Conservation (phyloP, 2,113 vertebrate species). For the Amia ocellicauda region DNA sequence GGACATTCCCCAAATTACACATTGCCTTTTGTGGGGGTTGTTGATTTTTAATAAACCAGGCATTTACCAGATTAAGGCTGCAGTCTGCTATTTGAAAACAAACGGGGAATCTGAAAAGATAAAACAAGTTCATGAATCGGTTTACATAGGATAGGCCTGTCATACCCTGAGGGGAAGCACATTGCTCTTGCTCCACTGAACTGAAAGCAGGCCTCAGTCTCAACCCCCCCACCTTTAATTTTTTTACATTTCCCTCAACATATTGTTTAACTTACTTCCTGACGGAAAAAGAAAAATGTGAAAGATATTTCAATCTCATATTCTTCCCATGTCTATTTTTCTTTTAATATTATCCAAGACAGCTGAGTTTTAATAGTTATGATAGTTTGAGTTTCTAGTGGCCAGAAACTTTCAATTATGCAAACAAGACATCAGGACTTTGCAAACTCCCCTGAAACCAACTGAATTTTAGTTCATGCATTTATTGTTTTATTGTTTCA, state of each 20-base stretch:
- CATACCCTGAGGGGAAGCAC: not conserved
- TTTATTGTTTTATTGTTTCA: too few relatives aligned
- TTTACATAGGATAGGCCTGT: not conserved
- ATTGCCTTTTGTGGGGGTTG: conserved; percentile 44
- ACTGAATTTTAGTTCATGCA: too few relatives aligned
- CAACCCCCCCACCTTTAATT: not conserved
- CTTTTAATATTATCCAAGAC: too few relatives aligned
- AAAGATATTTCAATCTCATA: too few relatives aligned
- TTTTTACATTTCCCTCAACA: conserved; percentile 15
- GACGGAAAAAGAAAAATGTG: too few relatives aligned
- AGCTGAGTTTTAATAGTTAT: too few relatives aligned
- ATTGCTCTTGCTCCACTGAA: not conserved
- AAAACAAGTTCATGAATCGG: too few relatives aligned
- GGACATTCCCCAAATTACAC: conserved; percentile 27
- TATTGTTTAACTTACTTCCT: conserved; percentile 19
- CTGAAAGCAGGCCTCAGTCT: not conserved
- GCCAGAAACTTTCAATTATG: too few relatives aligned
- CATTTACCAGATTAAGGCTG: conserved; percentile 28
- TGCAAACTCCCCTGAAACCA: too few relatives aligned
- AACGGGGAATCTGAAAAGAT: not conserved
- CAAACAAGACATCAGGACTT: too few relatives aligned
- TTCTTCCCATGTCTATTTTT: too few relatives aligned
- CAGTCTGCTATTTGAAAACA: not conserved
- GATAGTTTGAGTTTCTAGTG: too few relatives aligned
- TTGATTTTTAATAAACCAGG: conserved; percentile 54